A percentile compares a stretch with the other conserved stretches of the same genome.
phyloP scores from a whole-genome alignment of 2,888 invertebrate species.

The Flexamia atlantica region DNA sequence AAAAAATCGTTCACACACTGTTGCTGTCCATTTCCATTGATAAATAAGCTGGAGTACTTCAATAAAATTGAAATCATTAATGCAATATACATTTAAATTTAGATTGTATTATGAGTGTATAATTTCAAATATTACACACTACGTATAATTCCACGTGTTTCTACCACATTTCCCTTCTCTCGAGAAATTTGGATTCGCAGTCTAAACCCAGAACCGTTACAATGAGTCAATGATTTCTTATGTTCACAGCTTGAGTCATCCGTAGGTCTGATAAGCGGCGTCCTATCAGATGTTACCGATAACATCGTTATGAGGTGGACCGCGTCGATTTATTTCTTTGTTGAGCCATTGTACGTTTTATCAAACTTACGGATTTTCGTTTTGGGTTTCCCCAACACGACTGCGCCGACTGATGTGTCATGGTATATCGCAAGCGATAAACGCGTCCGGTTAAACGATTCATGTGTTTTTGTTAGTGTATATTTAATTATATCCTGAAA shows the following conservation, averaged over 20 bases:
- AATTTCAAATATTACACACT: too few relatives aligned
- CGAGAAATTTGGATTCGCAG: not conserved
- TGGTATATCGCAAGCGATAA: not conserved
- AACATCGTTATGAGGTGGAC: not conserved
- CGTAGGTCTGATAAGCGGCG: not conserved
- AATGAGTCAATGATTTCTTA: slow-evolving; percentile 23
- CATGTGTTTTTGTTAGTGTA: too few relatives aligned
- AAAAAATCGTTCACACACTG: too few relatives aligned
- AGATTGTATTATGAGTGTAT: too few relatives aligned
- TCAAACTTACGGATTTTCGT: not conserved
- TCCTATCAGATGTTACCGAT: slow-evolving; percentile 4
- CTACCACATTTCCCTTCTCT: too few relatives aligned
- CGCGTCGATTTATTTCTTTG: not conserved
- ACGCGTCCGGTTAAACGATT: not conserved
- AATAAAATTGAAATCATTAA: too few relatives aligned
- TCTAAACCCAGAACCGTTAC: not conserved
- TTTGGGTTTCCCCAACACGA: not conserved
- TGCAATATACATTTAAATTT: too few relatives aligned
- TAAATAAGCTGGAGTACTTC: too few relatives aligned
- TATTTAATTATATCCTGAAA: too few relatives aligned
- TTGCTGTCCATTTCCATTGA: too few relatives aligned
- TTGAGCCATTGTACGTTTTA: not conserved
- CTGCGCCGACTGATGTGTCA: not conserved
- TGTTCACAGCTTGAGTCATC: slow-evolving; percentile 19
- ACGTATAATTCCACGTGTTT: too few relatives aligned